These are phyloP conservation scores for Toxostoma redivivum DNA, from an alignment of 2,113 vertebrate genomes.

Conservation along the genomic window DNA sequence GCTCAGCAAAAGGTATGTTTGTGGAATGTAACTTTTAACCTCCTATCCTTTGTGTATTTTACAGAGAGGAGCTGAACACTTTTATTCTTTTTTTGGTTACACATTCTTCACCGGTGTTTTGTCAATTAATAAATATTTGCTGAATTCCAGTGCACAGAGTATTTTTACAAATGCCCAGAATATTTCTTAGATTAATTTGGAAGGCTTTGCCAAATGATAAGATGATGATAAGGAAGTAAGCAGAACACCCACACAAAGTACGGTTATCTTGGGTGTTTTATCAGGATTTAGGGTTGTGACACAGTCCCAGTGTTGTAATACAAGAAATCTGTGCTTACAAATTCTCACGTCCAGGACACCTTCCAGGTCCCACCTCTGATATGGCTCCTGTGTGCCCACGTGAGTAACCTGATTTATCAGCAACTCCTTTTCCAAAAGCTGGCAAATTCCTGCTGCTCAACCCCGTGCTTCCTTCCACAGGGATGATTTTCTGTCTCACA, in stretches of 20 bases:
- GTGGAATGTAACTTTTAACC: neutral
- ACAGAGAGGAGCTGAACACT: neutral
- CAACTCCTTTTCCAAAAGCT: neutral
- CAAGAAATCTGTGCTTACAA: neutral
- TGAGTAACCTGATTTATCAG: neutral
- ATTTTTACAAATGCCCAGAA: conserved; percentile 56
- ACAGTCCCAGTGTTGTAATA: neutral
- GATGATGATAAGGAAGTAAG: conserved; percentile 3
- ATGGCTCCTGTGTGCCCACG: accelerated
- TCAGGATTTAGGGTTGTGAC: neutral
- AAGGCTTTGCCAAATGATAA: conserved; percentile 29
- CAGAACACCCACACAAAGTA: neutral
- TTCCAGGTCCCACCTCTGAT: neutral
- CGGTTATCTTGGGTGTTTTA: neutral
- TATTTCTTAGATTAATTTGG: conserved; percentile 40
- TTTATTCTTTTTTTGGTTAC: neutral
- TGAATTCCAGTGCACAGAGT: neutral
- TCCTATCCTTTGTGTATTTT: neutral
- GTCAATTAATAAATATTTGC: conserved; percentile 41
- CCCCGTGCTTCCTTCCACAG: neutral
- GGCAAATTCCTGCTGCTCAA: neutral
- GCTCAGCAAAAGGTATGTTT: conserved; percentile 5
- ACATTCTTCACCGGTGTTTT: neutral
- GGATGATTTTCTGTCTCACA: neutral
- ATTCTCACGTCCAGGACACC: neutral